Percentiles rank a stretch among this genome's conserved stretches.
These are phyloP conservation scores for Erythrolamprus reginae DNA, from an alignment of 2,113 vertebrate species.

Conservation along the genomic window DNA sequence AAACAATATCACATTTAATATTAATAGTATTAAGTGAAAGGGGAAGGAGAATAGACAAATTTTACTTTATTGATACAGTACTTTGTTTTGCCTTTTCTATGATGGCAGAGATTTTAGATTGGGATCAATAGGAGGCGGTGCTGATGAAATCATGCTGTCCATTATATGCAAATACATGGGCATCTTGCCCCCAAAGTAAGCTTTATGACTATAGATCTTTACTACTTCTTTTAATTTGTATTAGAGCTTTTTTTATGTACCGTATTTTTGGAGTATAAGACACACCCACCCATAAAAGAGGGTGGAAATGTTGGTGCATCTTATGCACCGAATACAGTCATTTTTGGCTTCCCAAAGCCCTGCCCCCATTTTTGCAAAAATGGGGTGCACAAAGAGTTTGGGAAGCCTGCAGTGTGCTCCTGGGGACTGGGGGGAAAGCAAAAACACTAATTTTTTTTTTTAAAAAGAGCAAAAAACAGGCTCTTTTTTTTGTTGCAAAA, in stretches of 20 bases:
- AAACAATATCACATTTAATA: background rate
- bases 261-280: too few relatives aligned
- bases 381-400: too few relatives aligned
- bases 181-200: slow-evolving; percentile 65
- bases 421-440: too few relatives aligned
- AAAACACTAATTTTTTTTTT: too few relatives aligned
- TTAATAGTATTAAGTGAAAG: background rate
- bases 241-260: background rate
- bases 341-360: too few relatives aligned
- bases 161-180: slow-evolving; percentile 85
- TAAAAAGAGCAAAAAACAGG: too few relatives aligned
- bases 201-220: background rate
- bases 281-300: too few relatives aligned
- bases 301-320: too few relatives aligned
- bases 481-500: too few relatives aligned
- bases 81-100: background rate
- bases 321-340: too few relatives aligned
- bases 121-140: slow-evolving; percentile 71
- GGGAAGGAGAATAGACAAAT: background rate
- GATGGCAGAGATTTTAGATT: slow-evolving; percentile 73
- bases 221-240: background rate
- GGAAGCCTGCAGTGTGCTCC: too few relatives aligned
- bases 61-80: slow-evolving; percentile 2
- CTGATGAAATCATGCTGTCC: slow-evolving; percentile 81
- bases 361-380: too few relatives aligned